Base-by-base conservation (phyloP, 2,888 invertebrate genomes). In the Rutpela maculata region DNA sequence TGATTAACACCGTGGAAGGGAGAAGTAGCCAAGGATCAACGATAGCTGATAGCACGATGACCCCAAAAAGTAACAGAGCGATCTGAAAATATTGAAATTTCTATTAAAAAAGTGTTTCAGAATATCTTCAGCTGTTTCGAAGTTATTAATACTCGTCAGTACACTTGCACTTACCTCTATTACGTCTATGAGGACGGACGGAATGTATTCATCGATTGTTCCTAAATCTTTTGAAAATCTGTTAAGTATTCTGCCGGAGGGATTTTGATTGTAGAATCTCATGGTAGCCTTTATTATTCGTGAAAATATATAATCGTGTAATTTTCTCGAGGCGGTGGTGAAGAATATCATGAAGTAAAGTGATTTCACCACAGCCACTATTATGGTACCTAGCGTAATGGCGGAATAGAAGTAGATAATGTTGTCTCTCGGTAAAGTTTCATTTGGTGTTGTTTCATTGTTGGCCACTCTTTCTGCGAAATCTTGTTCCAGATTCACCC, bases 11-110 rank as follows among this genome's bases (percentile, higher is more conserved):
- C 0, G 91, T 88, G 0, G 95, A 94, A 0, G 95, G 94, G 19
- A 95, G 83, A 57, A 95, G 81, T 0, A 95, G 89, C 92, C 93
- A 93, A 82, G 93, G 93, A 89, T 95, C 96, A 10, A 95, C 93
- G 1, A 94, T 86, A 11, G 93, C 93, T 0, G 96, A 93, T 56
- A 97, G 93, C 0, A 94, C 90, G 9, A 95, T 90, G 17, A 96
- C 93, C 11, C 96, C 96, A 18, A 94, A 89, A 60, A 96, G 89
- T 0, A 92, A 89, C 26, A 94, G 88, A 0, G 83, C 80, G 70
- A 88, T 86, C 87, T 88, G 72, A 77, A 86, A 85, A 76, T 11
- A 35, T 35, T 9, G 6, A 26, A 6, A 35, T 35, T 35, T 35
- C 19, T 3, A 59, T 4, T 19, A 17, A 43, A 35, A 43, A 10